These are phyloP conservation scores for Hemibagrus guttatus DNA, from an alignment of 2,797 vertebrate species.

Conservation along the genomic window DNA sequence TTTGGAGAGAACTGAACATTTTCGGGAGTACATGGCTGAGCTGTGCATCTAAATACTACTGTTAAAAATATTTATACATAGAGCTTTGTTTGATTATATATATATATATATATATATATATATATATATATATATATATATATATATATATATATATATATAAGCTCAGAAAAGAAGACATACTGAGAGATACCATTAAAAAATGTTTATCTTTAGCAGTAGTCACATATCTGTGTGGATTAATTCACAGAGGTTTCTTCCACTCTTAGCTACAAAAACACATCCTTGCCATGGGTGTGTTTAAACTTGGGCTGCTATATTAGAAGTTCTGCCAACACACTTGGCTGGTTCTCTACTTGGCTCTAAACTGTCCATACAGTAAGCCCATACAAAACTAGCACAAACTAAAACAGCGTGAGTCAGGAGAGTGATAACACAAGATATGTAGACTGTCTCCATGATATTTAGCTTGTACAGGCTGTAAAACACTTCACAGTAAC, in stretches of 20 bases:
- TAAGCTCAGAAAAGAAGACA: neutral
- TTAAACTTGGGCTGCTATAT: constrained; percentile 27
- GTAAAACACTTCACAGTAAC: neutral
- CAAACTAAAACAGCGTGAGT: neutral
- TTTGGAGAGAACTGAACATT: constrained; percentile 14
- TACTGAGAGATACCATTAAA: neutral
- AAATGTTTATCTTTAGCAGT: no score
- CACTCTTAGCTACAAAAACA: constrained; percentile 19
- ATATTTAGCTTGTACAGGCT: neutral
- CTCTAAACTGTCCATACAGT: constrained; percentile 2
- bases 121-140: no score
- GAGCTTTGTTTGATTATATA: no score
- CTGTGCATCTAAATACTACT: neutral
- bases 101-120: no score
- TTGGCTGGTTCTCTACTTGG: constrained; percentile 4
- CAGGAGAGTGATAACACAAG: neutral
- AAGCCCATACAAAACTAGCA: neutral
- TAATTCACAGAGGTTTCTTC: constrained; percentile 8
- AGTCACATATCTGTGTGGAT: neutral
- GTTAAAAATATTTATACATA: no score
- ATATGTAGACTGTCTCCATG: neutral
- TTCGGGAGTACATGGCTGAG: constrained; percentile 23
- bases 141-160: neutral
- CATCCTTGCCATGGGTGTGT: constrained; percentile 36
- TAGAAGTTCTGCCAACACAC: constrained; percentile 35